These are phyloP conservation scores for Drosophila cognata DNA, from an alignment of 2,888 invertebrate genomes.

Conservation along the genomic window DNA sequence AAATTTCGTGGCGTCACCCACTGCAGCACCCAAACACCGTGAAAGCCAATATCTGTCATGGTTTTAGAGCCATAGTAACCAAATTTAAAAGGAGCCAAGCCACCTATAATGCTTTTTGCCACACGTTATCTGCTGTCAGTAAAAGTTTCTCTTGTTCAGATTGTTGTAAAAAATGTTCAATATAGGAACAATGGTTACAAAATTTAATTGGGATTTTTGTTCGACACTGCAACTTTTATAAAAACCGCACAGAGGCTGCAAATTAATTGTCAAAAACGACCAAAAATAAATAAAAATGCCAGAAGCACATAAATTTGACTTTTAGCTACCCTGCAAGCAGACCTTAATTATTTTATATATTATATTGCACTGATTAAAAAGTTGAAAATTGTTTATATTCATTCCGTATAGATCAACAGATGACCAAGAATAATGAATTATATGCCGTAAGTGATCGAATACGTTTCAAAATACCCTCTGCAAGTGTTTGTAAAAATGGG, in stretches of 20 bases:
- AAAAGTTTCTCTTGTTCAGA: neutral
- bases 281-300: constrained; percentile 2
- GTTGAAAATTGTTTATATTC: no score
- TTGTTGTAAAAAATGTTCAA: constrained; percentile 2
- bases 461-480: neutral
- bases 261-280: constrained; percentile 51
- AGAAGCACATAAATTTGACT: neutral
- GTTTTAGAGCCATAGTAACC: neutral
- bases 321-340: constrained; percentile 6
- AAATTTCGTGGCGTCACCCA: neutral
- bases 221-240: constrained; percentile 35
- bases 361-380: neutral
- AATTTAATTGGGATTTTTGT: constrained; percentile 26
- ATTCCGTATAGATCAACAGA: neutral
- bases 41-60: neutral
- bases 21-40: neutral
- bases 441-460: neutral
- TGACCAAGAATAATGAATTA: neutral
- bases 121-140: neutral
- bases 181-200: constrained; percentile 24
- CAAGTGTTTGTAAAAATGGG: constrained; percentile 13
- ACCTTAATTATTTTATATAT: neutral
- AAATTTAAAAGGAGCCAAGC: neutral
- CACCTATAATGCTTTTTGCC: neutral
- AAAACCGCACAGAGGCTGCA: constrained; percentile 25